Percentiles rank a stretch among this genome's conserved stretches.
These are phyloP conservation scores for Trachymyrmex cornetzi DNA, from an alignment of 1,140 invertebrate species.

Conservation along the genomic window DNA sequence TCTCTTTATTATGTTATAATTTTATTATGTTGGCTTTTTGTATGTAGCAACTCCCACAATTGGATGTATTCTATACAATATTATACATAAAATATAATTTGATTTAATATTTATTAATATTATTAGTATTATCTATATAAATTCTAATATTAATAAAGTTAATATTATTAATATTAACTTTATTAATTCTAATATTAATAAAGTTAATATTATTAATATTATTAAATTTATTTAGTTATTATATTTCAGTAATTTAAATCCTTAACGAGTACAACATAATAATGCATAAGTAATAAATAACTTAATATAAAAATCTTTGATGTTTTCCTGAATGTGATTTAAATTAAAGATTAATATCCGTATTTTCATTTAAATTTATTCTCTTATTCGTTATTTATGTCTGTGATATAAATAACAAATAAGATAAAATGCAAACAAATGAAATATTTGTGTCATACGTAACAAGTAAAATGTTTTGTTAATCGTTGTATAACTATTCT, in stretches of 20 bases:
- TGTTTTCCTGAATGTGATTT: constrained; percentile 1
- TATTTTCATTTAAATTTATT: not conserved
- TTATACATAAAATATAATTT: not conserved
- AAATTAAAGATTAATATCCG: not conserved
- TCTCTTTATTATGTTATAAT: not conserved
- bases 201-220: not conserved
- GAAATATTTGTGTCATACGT: not conserved
- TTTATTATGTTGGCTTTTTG: not conserved
- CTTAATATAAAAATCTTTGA: not conserved
- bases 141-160: not conserved
- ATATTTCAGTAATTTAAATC: not conserved
- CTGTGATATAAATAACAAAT: constrained; percentile 1
- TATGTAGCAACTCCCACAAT: not conserved
- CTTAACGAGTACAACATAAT: not conserved
- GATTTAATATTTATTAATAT: not conserved
- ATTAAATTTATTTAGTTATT: not conserved
- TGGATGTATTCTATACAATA: no score
- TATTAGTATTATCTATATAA: not conserved
- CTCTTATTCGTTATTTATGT: not conserved
- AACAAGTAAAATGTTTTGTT: constrained; percentile 8
- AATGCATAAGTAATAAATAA: not conserved
- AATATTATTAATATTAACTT: not conserved
- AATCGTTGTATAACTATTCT: not conserved
- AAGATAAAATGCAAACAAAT: not conserved
- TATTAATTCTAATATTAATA: not conserved